A percentile compares a stretch with the other conserved stretches of the same genome.
phyloP scores from a whole-genome alignment of 2,113 vertebrate species.

The Climacteris rufus region DNA sequence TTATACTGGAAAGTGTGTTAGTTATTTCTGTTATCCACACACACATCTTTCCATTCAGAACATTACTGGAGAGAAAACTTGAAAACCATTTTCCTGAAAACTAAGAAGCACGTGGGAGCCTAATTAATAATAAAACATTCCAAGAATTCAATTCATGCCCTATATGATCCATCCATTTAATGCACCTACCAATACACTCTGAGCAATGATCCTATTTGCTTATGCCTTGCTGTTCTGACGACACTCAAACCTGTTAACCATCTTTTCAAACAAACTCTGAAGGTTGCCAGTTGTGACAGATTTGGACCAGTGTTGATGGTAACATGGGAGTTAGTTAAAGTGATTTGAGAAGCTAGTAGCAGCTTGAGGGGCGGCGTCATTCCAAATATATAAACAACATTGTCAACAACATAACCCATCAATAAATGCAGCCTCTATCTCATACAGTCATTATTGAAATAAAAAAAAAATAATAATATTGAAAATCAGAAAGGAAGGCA shows the following conservation, averaged over 20 bases:
- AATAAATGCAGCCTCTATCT: conserved; percentile 27
- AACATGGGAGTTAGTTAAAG: conserved; percentile 64
- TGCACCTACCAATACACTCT: not conserved
- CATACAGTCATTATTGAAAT: conserved; percentile 18
- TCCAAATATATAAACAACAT: conserved; percentile 70
- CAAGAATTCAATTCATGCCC: not conserved
- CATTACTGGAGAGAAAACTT: not conserved
- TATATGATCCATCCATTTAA: not conserved
- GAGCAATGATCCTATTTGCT: conserved; percentile 34
- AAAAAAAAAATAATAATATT: not conserved
- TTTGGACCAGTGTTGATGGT: conserved; percentile 66
- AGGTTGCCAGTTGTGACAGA: conserved; percentile 77
- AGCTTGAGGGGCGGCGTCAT: conserved; percentile 72
- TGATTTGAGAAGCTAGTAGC: conserved; percentile 70
- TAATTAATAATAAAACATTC: not conserved
- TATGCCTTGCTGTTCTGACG: conserved; percentile 34
- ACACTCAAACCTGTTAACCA: conserved; percentile 52
- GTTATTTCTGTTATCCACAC: not conserved
- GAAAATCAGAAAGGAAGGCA: not conserved
- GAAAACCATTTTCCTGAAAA: not conserved
- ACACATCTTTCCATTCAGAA: not conserved
- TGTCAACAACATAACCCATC: conserved; percentile 59
- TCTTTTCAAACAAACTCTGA: conserved; percentile 68
- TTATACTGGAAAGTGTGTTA: not conserved
- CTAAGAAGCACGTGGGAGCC: not conserved